These are phyloP conservation scores for Caenorhabditis briggsae DNA, from an alignment of 1,140 invertebrate species.

Conservation along the genomic window DNA sequence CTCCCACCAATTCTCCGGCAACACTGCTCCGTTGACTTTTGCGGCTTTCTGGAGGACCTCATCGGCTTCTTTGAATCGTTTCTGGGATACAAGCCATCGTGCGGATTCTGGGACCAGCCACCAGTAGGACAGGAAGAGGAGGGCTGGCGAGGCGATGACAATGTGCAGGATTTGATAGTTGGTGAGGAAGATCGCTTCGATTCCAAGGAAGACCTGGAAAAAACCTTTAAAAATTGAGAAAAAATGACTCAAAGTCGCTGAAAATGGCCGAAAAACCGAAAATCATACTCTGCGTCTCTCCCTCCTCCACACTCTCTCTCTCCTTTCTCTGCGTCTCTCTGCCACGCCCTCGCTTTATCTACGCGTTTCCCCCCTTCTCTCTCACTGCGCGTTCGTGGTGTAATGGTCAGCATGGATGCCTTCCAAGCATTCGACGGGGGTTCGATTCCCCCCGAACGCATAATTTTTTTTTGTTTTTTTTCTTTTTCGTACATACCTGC, in stretches of 20 bases:
- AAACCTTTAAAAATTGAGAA: neutral
- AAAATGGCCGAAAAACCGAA: no score
- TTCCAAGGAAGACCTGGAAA: slow-evolving; percentile 58
- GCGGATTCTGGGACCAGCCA: slow-evolving; percentile 78
- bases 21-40: slow-evolving; percentile 69
- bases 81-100: slow-evolving; percentile 78
- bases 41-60: slow-evolving; percentile 75
- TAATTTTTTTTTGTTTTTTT: neutral
- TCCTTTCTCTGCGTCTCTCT: neutral
- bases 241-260: no score
- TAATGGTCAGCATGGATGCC: slow-evolving; percentile 66
- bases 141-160: slow-evolving; percentile 58
- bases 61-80: slow-evolving; percentile 74
- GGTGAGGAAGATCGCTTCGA: slow-evolving; percentile 55
- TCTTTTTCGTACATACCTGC: slow-evolving; percentile 71
- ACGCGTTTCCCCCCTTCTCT: neutral
- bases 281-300: slow-evolving; percentile 24
- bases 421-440: slow-evolving; percentile 64
- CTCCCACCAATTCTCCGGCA: slow-evolving; percentile 77
- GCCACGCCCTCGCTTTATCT: neutral
- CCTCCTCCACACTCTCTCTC: neutral
- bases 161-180: slow-evolving; percentile 63
- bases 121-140: slow-evolving; percentile 65
- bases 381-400: slow-evolving; percentile 55
- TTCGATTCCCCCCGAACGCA: slow-evolving; percentile 62